phyloP scores from a whole-genome alignment of 2,113 vertebrate species.

The Clarias batrachus region DNA sequence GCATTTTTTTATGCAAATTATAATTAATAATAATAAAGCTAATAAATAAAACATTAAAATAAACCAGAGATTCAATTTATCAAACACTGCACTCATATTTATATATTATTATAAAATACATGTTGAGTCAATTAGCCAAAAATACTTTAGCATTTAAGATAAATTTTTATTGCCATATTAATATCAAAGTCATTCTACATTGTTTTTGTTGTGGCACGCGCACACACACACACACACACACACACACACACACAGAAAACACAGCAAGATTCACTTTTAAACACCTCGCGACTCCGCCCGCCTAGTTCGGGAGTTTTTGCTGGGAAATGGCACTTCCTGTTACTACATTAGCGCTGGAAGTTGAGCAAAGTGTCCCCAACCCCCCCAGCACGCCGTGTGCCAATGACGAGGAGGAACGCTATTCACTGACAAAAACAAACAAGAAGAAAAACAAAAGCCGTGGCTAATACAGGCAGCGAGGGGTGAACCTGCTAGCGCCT shows the following conservation, averaged over 20 bases:
- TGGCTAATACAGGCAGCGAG: background rate
- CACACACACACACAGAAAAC: background rate
- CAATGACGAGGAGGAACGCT: background rate
- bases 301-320: background rate
- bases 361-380: background rate
- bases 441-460: background rate
- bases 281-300: background rate
- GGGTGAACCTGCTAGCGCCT: background rate
- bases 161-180: too few species aligned
- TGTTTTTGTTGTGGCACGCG: background rate
- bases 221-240: background rate
- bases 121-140: too few species aligned
- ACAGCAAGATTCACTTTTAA: background rate
- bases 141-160: too few species aligned
- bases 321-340: conserved; percentile 21
- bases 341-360: background rate
- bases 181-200: too few species aligned
- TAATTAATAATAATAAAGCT: too few species aligned
- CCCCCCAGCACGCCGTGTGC: background rate
- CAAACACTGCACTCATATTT: too few species aligned
- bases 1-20: too few species aligned
- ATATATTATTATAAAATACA: too few species aligned
- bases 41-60: too few species aligned
- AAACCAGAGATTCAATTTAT: too few species aligned
- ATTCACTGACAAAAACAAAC: background rate